phyloP scores from a whole-genome alignment of 2,888 invertebrate species.

The Ophraella communa region DNA sequence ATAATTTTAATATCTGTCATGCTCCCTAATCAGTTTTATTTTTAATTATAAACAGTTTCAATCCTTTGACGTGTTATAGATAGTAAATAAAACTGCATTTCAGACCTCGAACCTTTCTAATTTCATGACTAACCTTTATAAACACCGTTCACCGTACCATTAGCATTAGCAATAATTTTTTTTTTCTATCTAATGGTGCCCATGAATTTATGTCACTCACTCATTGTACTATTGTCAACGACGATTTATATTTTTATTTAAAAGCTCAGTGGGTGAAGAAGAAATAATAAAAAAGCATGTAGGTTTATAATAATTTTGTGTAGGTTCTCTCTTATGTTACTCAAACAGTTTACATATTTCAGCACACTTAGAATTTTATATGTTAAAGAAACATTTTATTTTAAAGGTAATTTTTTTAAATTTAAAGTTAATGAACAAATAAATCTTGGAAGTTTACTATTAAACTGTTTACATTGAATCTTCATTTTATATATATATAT shows the following conservation, averaged over 20 bases:
- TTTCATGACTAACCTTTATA: conserved; percentile 29
- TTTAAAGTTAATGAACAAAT: no score
- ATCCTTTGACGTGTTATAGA: background rate
- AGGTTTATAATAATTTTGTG: background rate
- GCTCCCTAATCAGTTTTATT: no score
- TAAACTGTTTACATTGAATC: no score
- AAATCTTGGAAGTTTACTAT: no score
- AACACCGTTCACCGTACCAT: conserved; percentile 19
- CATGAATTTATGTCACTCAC: conserved; percentile 22
- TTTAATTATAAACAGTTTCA: no score
- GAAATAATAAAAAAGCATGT: background rate
- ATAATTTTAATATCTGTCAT: no score
- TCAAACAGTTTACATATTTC: background rate
- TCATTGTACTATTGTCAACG: conserved; percentile 27
- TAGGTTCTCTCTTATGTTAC: background rate
- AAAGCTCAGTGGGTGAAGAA: background rate
- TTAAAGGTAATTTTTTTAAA: no score
- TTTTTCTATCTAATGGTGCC: conserved; percentile 15
- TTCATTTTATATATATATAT: no score
- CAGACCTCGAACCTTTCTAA: conserved; percentile 25
- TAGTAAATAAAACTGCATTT: conserved; percentile 13
- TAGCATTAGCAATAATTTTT: conserved; percentile 23
- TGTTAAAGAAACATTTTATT: no score
- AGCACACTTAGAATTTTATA: no score
- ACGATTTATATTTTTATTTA: conserved; percentile 2